A percentile compares a stretch with the other conserved stretches of the same genome.
Conservation (phyloP, 2,113 vertebrate species). For the Vidua chalybeata region DNA sequence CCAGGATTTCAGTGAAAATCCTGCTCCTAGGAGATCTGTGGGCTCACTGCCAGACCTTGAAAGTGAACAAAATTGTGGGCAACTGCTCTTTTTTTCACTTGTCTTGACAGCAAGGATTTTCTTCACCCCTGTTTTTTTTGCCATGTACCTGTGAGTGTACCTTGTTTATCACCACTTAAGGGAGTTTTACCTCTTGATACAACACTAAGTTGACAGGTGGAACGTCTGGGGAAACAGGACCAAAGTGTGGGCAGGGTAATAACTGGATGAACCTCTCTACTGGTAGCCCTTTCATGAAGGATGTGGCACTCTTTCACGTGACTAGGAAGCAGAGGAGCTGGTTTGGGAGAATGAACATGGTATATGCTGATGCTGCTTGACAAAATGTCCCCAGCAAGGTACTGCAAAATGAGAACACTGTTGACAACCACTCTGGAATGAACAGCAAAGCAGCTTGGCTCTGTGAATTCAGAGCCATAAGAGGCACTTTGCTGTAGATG, state of each 20-base stretch:
- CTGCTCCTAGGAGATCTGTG: not conserved
- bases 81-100: not conserved
- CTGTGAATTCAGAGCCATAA: not conserved
- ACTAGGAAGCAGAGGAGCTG: not conserved
- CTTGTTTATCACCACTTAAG: not conserved
- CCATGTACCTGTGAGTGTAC: not conserved
- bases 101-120: not conserved
- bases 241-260: not conserved
- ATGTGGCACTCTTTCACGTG: not conserved
- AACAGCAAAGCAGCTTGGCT: not conserved
- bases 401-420: not conserved
- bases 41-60: not conserved
- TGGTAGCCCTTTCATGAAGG: not conserved
- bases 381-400: not conserved
- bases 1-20: conserved; percentile 24
- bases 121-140: not conserved
- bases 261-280: not conserved
- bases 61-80: not conserved
- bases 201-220: not conserved
- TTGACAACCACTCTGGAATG: not conserved
- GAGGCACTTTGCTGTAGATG: not conserved
- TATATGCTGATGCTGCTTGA: not conserved
- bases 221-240: not conserved
- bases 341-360: not conserved
- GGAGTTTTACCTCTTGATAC: not conserved